Evolutionary conservation across 2,797 vertebrate genomes (phyloP).

Genomic region (Epinephelus awoara): DNA sequence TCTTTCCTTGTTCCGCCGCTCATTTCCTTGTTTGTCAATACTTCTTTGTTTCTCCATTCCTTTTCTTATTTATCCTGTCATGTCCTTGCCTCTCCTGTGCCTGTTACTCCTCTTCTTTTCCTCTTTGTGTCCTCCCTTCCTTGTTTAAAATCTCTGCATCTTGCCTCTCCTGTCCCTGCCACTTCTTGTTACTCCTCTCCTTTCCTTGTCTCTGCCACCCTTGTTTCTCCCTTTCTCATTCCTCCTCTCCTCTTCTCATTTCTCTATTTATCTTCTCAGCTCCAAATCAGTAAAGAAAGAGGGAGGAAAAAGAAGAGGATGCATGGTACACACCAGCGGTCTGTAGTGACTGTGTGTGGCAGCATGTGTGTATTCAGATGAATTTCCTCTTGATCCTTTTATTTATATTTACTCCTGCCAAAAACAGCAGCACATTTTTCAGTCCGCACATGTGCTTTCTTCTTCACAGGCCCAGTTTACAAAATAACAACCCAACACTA

Average conservation of each 20-base stretch:
- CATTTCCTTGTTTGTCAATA: too few relatives aligned
- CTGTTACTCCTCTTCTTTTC: too few relatives aligned
- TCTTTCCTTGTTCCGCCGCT: too few relatives aligned
- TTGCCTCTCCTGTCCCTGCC: too few relatives aligned
- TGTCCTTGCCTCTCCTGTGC: too few relatives aligned
- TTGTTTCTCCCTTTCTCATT: too few relatives aligned
- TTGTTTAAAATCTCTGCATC: too few relatives aligned
- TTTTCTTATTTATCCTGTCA: too few relatives aligned
- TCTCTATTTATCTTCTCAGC: background rate
- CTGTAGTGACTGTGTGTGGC: constrained; percentile 30
- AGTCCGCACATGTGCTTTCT: constrained; percentile 29
- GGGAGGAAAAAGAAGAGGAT: background rate
- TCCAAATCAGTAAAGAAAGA: constrained; percentile 2
- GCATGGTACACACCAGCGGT: background rate
- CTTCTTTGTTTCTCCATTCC: too few relatives aligned
- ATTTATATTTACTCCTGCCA: constrained; percentile 61
- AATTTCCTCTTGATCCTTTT: constrained; percentile 49
- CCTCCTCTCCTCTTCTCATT: background rate
- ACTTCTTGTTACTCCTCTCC: background rate
- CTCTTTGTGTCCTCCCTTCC: too few relatives aligned
- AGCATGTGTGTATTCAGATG: constrained; percentile 39
- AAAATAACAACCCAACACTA: constrained; percentile 40
- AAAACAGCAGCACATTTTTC: constrained; percentile 60
- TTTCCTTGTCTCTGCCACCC: background rate
- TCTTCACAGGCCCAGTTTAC: constrained; percentile 22